Base-by-base conservation (phyloP, 2,113 vertebrate genomes). In the Strix aluco region DNA sequence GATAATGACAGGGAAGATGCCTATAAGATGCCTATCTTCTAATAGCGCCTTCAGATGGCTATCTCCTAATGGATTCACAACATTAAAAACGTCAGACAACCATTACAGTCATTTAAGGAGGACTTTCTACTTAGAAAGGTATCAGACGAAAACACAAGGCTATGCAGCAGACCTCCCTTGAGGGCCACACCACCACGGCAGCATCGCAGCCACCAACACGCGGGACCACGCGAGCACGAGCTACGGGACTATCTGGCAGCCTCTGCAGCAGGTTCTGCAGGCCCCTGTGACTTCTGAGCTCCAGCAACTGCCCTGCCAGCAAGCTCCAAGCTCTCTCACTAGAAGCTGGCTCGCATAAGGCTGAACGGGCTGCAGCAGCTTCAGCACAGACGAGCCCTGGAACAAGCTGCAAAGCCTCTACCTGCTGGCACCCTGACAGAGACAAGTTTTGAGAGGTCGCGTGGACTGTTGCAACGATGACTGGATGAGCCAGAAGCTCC, bases 401-500 rank as follows among this genome's bases (percentile, higher is more conserved):
- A n/a, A 47, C 1, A 2, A 57, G 65, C 34, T 36, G 67, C 71
- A 7, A 22, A 79, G 49, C 22, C 36, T 26, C 55, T 32, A 5
- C 13, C 46, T 2, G 3, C 18, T 26, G 70, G 77, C 38, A 58
- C 5, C 55, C 36, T 3, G 36, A 36, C 21, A 38, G 51, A 82
- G 58, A 15, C 0, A 61, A 67, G 25, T 1, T 58, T 29, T 54
- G 67, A 66, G 77, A 63, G 32, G 4, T 52, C 18, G 20, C 67
- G 9, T 1, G 2, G 52, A n/a, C 34, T 52, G 36, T 3, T 27
- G 19, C 36, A 42, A 2, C 0, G 0, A 42, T 0, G 6, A 75
- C 72, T 30, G 30, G 73, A 55, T 20, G 66, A 87, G 73, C 32
- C 71, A 83, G 51, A n/a, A 90, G 15, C 13, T 54, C 42, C 67